Evolutionary conservation across 2,113 vertebrate genomes (phyloP), one percentile per base, ranked within the genome.

Genomic region (Tretioscincus oriximinensis): DNA sequence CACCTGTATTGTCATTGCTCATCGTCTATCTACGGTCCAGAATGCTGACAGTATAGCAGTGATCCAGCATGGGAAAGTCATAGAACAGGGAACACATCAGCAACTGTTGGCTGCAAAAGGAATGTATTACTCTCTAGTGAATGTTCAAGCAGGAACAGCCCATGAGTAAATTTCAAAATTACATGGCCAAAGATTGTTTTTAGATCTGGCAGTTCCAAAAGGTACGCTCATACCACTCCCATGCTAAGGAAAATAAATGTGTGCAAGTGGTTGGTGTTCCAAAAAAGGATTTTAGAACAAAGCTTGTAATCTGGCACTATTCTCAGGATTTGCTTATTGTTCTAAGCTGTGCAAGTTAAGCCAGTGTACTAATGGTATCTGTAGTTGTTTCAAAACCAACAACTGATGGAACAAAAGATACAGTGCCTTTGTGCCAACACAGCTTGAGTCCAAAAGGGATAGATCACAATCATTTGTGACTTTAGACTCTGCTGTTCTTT

Each of bases 21-120:
- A 99, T 76, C 96, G 97, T 61, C 94, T 99, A 78, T 98, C 98
- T 90, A 99, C 98, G 83, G 96, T 98, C 88, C 97, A 98, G 87
- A 99, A 96, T 0, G 97, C 98, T 0, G 96, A 99, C 91, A 88
- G 92, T 31, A 98, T 99, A 1, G 97, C 94, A 0, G 97, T 99
- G 77, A 76, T 99, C 73, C 92, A 97, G 87, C 95, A 95, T 0
- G 97, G 97, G 24, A 93, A 86, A 51, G 88, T 98, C 4, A 71
- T 93, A 41, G 98, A 99, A 81, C 92, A 95, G 24, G 98, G 98
- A 69, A 98, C 96, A 0, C 98, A 99, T 68, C 96, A 98, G 18
- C 96, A 99, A 87, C 96, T 99, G 5, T 94, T 99, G 82, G 94
- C 93, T 26, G 92, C 94, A 84, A 96, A 95, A 86, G 97, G 97